These are phyloP conservation scores for Alentia gelatinosa DNA, from an alignment of 2,888 invertebrate species.

Conservation along the genomic window DNA sequence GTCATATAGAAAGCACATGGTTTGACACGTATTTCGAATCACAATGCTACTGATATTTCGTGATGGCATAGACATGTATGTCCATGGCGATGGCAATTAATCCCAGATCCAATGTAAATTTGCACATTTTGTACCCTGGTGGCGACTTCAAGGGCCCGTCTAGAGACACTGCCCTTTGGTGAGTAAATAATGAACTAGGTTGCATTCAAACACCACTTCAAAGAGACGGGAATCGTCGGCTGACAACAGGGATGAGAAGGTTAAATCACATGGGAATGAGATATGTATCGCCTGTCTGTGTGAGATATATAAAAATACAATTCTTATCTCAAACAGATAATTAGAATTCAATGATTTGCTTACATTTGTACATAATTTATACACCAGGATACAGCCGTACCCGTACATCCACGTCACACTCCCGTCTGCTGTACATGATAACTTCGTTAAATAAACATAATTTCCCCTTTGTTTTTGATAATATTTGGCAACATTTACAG, in stretches of 20 bases:
- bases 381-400: not conserved
- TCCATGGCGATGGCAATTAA: too few species aligned
- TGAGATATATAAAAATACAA: conserved; percentile 34
- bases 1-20: not conserved
- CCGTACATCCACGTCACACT: not conserved
- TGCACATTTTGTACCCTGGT: too few species aligned
- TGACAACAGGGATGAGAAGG: too few species aligned
- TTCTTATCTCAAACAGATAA: not conserved
- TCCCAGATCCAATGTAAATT: too few species aligned
- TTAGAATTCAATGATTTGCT: not conserved
- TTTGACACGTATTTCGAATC: not conserved
- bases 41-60: not conserved
- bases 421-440: not conserved
- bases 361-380: conserved; percentile 15
- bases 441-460: not conserved
- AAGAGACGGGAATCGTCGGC: too few species aligned
- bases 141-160: too few species aligned
- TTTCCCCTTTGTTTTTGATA: not conserved
- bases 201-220: not conserved
- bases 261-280: conserved; percentile 31
- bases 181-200: not conserved
- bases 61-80: too few species aligned
- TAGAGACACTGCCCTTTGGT: not conserved
- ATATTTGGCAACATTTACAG: conserved; percentile 42
- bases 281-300: conserved; percentile 31